phyloP scores from a whole-genome alignment of 1,140 invertebrate genomes.

The Sitophilus oryzae region DNA sequence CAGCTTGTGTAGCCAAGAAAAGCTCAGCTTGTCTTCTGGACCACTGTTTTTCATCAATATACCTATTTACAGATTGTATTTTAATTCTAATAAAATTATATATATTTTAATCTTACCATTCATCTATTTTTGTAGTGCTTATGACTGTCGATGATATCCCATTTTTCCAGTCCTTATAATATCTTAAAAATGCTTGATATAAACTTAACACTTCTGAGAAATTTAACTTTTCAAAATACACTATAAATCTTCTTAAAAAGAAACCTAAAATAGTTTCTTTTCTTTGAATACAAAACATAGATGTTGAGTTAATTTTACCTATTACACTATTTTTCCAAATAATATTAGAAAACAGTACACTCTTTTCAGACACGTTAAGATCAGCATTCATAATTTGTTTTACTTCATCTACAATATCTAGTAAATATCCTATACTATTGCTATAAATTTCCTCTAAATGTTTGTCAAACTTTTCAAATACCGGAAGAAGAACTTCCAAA shows the following conservation, averaged over 20 bases:
- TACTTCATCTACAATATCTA: constrained; percentile 57
- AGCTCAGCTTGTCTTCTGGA: constrained; percentile 81
- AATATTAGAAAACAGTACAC: constrained; percentile 34
- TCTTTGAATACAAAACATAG: constrained; percentile 33
- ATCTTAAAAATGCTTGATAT: constrained; percentile 59
- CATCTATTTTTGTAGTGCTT: constrained; percentile 19
- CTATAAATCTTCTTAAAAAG: constrained; percentile 71
- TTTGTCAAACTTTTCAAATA: constrained; percentile 49
- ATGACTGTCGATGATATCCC: constrained; percentile 17
- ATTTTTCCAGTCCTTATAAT: constrained; percentile 51
- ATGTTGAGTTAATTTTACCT: too few species aligned
- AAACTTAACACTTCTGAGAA: constrained; percentile 72
- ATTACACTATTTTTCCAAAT: constrained; percentile 46
- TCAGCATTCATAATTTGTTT: constrained; percentile 45
- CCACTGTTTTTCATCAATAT: constrained; percentile 56
- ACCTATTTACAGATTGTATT: constrained; percentile 42
- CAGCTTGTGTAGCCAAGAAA: constrained; percentile 79
- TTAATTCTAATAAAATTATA: constrained; percentile 15
- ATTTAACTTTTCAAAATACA: constrained; percentile 74
- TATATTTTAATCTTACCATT: constrained; percentile 26
- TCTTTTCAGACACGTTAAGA: constrained; percentile 31
- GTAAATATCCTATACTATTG: constrained; percentile 54
- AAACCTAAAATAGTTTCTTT: constrained; percentile 53
- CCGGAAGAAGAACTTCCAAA: constrained; percentile 50
- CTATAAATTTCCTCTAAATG: constrained; percentile 50